Percentiles rank a stretch among this genome's conserved stretches.
Evolutionary conservation across 2,888 invertebrate species (phyloP).

Genomic region (Agrotis clavis): DNA sequence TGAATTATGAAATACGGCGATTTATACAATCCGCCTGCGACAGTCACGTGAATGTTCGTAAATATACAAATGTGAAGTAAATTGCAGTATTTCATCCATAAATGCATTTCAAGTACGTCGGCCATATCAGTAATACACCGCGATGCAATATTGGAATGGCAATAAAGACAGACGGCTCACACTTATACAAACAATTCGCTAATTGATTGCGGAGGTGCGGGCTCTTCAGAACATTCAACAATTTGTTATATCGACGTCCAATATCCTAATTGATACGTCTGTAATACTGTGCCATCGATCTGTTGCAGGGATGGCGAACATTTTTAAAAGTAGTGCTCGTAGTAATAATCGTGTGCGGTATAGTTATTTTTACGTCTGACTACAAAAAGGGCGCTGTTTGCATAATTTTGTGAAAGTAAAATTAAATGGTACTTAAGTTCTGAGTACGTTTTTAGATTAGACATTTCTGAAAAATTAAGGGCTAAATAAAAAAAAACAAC

Average conservation of each 20-base stretch:
- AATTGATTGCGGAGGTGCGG: constrained; percentile 57
- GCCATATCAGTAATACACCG: constrained; percentile 5
- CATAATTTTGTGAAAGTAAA: too few species aligned
- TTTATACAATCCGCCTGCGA: too few species aligned
- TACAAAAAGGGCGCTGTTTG: too few species aligned
- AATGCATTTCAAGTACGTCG: background rate
- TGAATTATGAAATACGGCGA: too few species aligned
- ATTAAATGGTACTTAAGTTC: too few species aligned
- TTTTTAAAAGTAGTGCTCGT: background rate
- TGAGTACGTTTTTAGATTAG: too few species aligned
- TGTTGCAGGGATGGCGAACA: constrained; percentile 13
- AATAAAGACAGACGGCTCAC: constrained; percentile 29
- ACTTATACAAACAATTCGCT: constrained; percentile 59
- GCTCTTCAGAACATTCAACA: constrained; percentile 55
- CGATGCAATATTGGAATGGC: constrained; percentile 19
- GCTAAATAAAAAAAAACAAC: too few species aligned
- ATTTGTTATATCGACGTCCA: constrained; percentile 69
- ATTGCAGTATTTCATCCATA: background rate
- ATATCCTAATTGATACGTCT: constrained; percentile 82
- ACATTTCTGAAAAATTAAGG: background rate
- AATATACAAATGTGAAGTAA: too few species aligned
- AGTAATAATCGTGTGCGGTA: too few species aligned
- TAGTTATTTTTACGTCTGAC: too few species aligned
- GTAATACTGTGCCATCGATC: constrained; percentile 59
- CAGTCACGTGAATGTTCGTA: too few species aligned